Base-by-base conservation (phyloP, 2,113 vertebrate genomes). In the Danionella cerebrum region DNA sequence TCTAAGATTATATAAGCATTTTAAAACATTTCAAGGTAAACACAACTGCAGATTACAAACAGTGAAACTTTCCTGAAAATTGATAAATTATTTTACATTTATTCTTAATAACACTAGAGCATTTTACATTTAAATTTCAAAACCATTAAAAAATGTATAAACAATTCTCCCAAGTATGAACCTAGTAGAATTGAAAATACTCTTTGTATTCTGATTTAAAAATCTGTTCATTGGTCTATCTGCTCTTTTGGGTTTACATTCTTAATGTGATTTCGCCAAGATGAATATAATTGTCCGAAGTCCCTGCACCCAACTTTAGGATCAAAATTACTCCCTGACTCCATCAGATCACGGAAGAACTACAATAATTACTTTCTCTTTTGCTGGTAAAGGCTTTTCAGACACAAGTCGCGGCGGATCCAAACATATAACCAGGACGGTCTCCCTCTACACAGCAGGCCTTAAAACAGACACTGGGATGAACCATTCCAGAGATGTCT, bases 21-120 rank as follows among this genome's bases (percentile, higher is more conserved):
- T 41, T 53, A 47, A 6, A 66, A 67, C 22, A 55, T 53, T 25
- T 65, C 16, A 67, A 10, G 58, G 13, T 25, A 44, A 25, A 47
- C 21, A 57, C 74, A 55, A 73, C 72, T 65, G 71, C 52, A 77
- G 65, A 75, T 54, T 60, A 27, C 39, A 57, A 52, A 65, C 27
- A 68, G 25, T 58, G 25, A 24, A 68, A 63, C 48, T 59, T 48
- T 58, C 38, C 39, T 13, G 45, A 58, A 55, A 33, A 66, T 21
- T 11, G 18, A 18, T 19, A 47, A 10, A 47, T n/a, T n/a, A 55
- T 19, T 31, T 7, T 13, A 19, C 25, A 31, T 60, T 60, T 9
- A 60, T 39, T 39, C 19, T 13, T 31, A 60, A 31, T 45, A 45
- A 21, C 41, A 60, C 42, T 60, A 45, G 8, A 39, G 31, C 31